Evolutionary conservation across 2,113 vertebrate species (phyloP).

Genomic region (Porphyrio hochstetteri): DNA sequence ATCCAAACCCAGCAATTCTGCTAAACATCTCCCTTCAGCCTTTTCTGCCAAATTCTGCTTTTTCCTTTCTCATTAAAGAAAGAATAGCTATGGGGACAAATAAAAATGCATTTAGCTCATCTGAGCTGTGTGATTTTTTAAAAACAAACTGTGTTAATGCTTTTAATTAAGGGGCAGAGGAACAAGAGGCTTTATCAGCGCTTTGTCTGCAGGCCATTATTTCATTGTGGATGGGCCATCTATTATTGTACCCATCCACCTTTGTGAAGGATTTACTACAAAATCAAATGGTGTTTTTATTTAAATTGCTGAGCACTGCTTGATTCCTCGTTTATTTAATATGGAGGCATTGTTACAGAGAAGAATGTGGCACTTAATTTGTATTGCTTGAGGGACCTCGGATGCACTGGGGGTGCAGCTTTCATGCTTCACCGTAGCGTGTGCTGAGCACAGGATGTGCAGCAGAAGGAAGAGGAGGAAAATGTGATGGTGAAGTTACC

Average conservation of each 20-base stretch:
- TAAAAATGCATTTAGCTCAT: conserved; percentile 28
- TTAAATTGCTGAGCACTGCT: not conserved
- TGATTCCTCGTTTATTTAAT: conserved; percentile 26
- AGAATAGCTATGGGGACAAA: conserved; percentile 1
- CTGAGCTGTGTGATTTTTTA: conserved; percentile 38
- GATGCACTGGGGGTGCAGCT: not conserved
- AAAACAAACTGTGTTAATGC: conserved; percentile 52
- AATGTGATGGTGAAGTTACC: not conserved
- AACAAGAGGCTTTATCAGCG: conserved; percentile 58
- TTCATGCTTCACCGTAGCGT: accelerated
- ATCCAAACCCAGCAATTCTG: not conserved
- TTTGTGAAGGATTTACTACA: conserved; percentile 51
- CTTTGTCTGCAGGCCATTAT: conserved; percentile 49
- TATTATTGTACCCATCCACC: conserved; percentile 31
- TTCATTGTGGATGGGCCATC: conserved; percentile 28
- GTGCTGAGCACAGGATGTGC: not conserved
- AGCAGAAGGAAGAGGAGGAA: not conserved
- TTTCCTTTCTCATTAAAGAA: conserved; percentile 3
- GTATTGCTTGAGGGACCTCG: not conserved
- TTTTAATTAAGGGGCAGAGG: conserved; percentile 62
- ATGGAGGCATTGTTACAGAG: conserved; percentile 1
- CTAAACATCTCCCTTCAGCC: not conserved
- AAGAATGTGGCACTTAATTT: conserved; percentile 22
- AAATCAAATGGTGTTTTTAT: conserved; percentile 48
- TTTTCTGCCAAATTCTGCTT: conserved; percentile 20